Conservation (phyloP, 1,140 invertebrate species). For the Diploscapter pachys region DNA sequence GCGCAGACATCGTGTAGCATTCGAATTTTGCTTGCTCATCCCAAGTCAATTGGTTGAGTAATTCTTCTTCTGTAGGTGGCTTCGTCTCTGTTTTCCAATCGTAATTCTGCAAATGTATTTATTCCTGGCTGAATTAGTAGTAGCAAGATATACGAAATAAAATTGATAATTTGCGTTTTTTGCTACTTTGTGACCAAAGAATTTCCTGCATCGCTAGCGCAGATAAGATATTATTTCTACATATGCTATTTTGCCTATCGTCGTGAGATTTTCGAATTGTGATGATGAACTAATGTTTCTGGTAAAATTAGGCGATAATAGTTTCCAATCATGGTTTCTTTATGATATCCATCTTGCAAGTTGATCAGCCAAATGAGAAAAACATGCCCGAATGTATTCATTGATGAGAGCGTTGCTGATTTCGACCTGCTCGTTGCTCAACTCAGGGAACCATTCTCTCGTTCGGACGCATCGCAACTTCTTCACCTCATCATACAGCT, state of each 20-base stretch:
- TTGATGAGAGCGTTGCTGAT: conserved; percentile 26
- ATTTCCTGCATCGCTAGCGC: conserved; percentile 5
- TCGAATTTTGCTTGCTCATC: conserved; percentile 30
- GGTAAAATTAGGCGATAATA: no score
- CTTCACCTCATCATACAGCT: conserved; percentile 25
- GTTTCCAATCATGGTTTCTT: no score
- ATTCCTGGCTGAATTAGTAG: not conserved
- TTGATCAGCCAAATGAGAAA: no score
- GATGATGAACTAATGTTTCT: not conserved
- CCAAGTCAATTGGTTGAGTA: conserved; percentile 31
- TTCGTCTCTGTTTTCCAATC: conserved; percentile 13
- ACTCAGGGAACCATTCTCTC: conserved; percentile 35
- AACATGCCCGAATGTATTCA: conserved; percentile 27
- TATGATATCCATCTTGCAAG: no score
- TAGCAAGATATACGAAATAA: no score
- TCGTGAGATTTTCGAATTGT: conserved; percentile 23
- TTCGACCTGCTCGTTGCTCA: conserved; percentile 7
- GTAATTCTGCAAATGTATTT: conserved; percentile 22
- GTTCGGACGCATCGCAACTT: conserved; percentile 23
- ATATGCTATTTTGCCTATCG: not conserved
- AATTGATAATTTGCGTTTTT: no score
- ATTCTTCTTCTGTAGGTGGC: conserved; percentile 7
- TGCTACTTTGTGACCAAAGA: no score
- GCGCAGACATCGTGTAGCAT: conserved; percentile 16
- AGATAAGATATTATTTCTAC: not conserved